phyloP scores from a whole-genome alignment of 1,140 invertebrate genomes.

The Lutraria rhynchaena region DNA sequence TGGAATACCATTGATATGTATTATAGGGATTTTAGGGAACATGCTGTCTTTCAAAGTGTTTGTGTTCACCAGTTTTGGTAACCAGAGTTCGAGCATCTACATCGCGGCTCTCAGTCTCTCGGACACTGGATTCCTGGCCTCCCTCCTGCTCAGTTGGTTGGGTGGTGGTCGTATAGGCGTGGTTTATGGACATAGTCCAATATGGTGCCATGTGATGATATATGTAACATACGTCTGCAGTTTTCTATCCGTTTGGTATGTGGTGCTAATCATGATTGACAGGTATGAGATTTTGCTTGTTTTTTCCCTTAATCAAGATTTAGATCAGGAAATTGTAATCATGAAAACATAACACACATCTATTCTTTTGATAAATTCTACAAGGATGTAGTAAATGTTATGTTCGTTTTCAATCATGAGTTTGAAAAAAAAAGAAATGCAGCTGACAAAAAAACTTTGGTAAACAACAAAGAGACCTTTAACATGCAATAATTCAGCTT shows the following conservation, averaged over 20 bases:
- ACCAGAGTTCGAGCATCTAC: conserved; percentile 85
- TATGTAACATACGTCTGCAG: conserved; percentile 76
- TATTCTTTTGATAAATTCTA: no score
- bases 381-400: no score
- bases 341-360: no score
- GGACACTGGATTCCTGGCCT: conserved; percentile 84
- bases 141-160: conserved; percentile 78
- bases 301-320: neutral
- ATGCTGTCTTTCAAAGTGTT: conserved; percentile 84
- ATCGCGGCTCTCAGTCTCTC: conserved; percentile 84
- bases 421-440: no score
- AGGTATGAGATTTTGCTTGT: conserved; percentile 52
- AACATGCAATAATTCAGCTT: no score
- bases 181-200: conserved; percentile 70
- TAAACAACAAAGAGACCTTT: no score
- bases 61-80: conserved; percentile 84
- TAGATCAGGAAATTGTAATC: neutral
- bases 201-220: conserved; percentile 73
- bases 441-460: no score
- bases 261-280: conserved; percentile 81
- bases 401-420: no score
- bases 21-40: conserved; percentile 84
- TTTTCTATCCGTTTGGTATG: conserved; percentile 80
- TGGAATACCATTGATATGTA: conserved; percentile 83
- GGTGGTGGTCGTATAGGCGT: conserved; percentile 83